Conservation (phyloP, 2,888 invertebrate species). For the Gortyna flavago region DNA sequence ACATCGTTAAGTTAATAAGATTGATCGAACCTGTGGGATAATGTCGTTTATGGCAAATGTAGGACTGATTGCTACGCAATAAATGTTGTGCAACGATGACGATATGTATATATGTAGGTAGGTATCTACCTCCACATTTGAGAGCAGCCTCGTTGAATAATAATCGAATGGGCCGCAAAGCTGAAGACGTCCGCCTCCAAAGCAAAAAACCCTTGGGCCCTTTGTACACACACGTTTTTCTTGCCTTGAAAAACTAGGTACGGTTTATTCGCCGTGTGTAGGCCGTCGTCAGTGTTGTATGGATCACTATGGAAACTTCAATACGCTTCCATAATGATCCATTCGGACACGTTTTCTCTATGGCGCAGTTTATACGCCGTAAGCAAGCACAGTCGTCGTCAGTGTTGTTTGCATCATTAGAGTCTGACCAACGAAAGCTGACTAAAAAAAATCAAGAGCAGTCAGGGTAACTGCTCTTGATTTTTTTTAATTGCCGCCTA, state of each 20-base stretch:
- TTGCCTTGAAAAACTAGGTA: neutral
- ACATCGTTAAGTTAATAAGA: constrained; percentile 46
- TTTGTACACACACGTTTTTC: neutral
- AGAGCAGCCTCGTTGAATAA: neutral
- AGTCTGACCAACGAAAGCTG: too few relatives aligned
- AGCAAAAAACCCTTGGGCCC: neutral
- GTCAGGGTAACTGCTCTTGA: too few relatives aligned
- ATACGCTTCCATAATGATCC: too few relatives aligned
- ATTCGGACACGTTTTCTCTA: too few relatives aligned
- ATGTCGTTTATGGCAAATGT: constrained; percentile 32
- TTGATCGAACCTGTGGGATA: constrained; percentile 23
- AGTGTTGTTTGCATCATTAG: too few relatives aligned
- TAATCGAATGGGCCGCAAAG: neutral
- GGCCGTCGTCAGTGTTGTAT: neutral
- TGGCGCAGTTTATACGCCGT: too few relatives aligned
- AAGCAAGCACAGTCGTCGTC: too few relatives aligned
- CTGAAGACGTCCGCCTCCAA: neutral
- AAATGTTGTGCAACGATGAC: neutral
- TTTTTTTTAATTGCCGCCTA: too few relatives aligned
- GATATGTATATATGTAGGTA: too few relatives aligned
- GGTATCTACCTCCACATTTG: neutral
- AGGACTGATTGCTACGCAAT: constrained; percentile 1
- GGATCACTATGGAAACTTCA: neutral
- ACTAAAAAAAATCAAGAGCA: too few relatives aligned
- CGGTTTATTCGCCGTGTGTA: neutral